Base-by-base conservation (phyloP, 2,888 invertebrate species). In the Acanthosepion esculentum region DNA sequence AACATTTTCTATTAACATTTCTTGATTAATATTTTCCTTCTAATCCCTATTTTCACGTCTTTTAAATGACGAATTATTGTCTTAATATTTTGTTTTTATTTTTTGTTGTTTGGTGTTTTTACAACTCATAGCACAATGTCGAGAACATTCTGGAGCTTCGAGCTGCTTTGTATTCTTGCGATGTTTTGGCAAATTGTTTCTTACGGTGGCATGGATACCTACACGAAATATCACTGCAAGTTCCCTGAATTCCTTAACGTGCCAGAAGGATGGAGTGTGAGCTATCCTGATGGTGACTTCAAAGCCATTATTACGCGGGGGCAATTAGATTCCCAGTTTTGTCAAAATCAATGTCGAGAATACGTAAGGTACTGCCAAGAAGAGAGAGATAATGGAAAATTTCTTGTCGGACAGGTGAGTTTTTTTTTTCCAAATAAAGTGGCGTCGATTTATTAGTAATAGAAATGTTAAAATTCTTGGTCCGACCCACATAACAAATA, bases 321-420 rank as follows among this genome's bases (percentile, higher is more conserved):
- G 48, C 41, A 94, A 18, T 15, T 94, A 29, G 48, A 94, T 55
- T 64, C 59, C 18, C 41, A 48, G 29, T 7, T 29, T 23, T 94
- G 94, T 26, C 26, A 48, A 29, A 48, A 48, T 18, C 94, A 94
- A 48, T 94, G 94, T 55, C 59, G 41, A 55, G 94, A 94, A 20
- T 94, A 55, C 94, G 94, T 64, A 33, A 55, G 94, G 26, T 94
- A 64, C 59, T 94, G 94, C 94, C 94, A 94, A 48, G 64, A 94
- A 64, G 64, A 94, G 15, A 55, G 48, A 55, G 64, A 64, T 41
- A 64, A 48, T 12, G 94, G 94, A 55, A 55, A 64, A 59, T 94
- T 33, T 64, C 64, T 94, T 41, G 94, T 94, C 64, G 64, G 64
- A 48, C 94, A 94, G 53, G 94, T 94, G 59, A 93, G 93, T 29